Evolutionary conservation across 1,140 invertebrate species (phyloP).

Genomic region (Bombus superbus): DNA sequence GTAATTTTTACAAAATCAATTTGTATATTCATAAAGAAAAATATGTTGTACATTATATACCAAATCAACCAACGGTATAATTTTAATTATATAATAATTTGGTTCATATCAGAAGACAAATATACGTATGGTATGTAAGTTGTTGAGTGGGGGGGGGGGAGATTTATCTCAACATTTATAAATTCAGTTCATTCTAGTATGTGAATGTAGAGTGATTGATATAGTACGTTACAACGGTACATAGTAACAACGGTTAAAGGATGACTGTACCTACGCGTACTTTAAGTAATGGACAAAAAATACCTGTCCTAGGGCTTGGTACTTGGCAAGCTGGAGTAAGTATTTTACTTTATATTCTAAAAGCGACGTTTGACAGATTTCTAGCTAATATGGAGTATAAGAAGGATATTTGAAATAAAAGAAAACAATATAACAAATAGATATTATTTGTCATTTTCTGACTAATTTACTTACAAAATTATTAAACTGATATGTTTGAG

Average conservation of each 20-base stretch:
- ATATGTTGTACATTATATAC: too few species aligned
- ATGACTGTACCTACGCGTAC: slow-evolving; percentile 80
- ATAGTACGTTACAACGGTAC: not conserved
- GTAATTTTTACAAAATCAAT: too few species aligned
- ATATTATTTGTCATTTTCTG: not conserved
- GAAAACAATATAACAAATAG: not conserved
- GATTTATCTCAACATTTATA: not conserved
- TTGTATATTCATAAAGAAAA: too few species aligned
- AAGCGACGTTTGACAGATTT: not conserved
- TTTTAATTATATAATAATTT: not conserved
- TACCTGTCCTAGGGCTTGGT: slow-evolving; percentile 89
- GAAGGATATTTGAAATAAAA: not conserved
- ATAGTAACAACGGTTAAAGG: not conserved
- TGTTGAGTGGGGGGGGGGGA: not conserved
- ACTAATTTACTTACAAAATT: too few species aligned
- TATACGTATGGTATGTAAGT: not conserved
- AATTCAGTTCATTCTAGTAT: not conserved
- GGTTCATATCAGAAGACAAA: not conserved
- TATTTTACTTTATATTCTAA: slow-evolving; percentile 6
- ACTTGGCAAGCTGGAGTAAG: slow-evolving; percentile 85
- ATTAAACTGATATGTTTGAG: not conserved
- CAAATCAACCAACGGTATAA: too few species aligned
- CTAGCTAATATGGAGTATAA: not conserved
- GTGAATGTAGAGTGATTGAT: not conserved
- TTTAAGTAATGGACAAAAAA: slow-evolving; percentile 85